Evolutionary conservation across 2,888 invertebrate species (phyloP), one percentile per base, ranked within the genome.

Genomic region (Leptinotarsa tumamoca): DNA sequence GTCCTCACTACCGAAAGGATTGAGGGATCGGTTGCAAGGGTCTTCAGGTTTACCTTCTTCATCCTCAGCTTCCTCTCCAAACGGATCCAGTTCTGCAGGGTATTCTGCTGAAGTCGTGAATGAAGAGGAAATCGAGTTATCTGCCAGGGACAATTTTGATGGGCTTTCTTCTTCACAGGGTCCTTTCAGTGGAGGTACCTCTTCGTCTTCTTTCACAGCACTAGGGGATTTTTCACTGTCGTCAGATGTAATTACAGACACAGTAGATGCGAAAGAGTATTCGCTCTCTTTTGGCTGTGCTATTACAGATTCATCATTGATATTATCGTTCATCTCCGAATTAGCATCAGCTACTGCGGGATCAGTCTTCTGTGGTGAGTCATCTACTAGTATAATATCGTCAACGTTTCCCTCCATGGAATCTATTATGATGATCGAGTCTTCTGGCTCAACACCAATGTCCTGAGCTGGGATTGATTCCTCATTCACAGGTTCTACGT

Each of bases 41-140:
- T 73, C 54, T 52, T 71, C n/a, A 52, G 74, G 74, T 49, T 61
- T 51, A 58, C 73, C 23, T 10, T 78, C 89, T 66, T 89, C 43
- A 43, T 13, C 89, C 61, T 92, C 91, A 43, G 91, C 91, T 73
- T 94, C 94, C 81, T 93, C 94, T 52, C 91, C 93, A 89, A 97
- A 97, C 5, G 96, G 96, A 90, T 97, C 96, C 79, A 96, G 90
- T 85, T 94, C 92, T 79, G 92, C 92, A 0, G 96, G 96, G 89
- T 96, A 87, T 21, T 81, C 75, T 75, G 78, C 78, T 43, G 74
- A 72, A 50, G n/a, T 33, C 2, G 43, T n/a, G 18, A 33, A 33
- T 18, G 61, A 49, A 18, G 58, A 58, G 3, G 21, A 23, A 23
- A 23, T 14, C 13, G 58, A 58, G 23, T 23, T n/a, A 15, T 63